Conservation (phyloP, 1,140 invertebrate species). For the Adoxophyes honmai region DNA sequence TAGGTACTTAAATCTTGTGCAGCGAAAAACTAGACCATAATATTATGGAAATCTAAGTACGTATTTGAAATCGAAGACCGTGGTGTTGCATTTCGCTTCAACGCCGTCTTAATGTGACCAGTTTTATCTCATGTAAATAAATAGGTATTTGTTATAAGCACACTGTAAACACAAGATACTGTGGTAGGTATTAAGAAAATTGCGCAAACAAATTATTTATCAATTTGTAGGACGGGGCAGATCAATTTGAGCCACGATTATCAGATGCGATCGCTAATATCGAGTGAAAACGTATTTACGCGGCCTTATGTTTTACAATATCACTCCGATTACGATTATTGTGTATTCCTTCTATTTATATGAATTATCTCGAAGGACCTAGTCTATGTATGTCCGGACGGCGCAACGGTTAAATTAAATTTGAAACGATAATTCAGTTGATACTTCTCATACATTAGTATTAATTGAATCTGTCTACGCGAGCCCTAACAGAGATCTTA, state of each 20-base stretch:
- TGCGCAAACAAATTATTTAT: slow-evolving; percentile 4
- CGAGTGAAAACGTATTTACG: slow-evolving; percentile 1
- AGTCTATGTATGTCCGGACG: too few relatives aligned
- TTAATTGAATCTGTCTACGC: too few relatives aligned
- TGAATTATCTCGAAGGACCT: too few relatives aligned
- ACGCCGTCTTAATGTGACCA: not conserved
- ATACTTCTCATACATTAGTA: too few relatives aligned
- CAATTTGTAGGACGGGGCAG: not conserved
- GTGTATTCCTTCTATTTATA: too few relatives aligned
- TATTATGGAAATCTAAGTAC: slow-evolving; percentile 4
- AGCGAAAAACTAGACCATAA: slow-evolving; percentile 9
- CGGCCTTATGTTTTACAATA: slow-evolving; percentile 3
- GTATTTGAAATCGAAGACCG: slow-evolving; percentile 1
- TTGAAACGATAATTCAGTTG: too few relatives aligned
- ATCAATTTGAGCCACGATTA: slow-evolving; percentile 1
- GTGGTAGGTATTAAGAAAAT: not conserved
- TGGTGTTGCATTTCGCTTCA: slow-evolving; percentile 4
- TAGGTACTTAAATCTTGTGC: not conserved
- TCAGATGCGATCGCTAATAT: not conserved
- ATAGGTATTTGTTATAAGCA: not conserved
- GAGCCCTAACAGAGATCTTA: too few relatives aligned
- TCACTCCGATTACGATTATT: not conserved
- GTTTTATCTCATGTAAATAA: slow-evolving; percentile 7
- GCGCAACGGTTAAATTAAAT: too few relatives aligned
- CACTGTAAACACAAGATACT: not conserved